Conservation (phyloP, 1,140 invertebrate species). For the Akabosia matsudoensis region DNA sequence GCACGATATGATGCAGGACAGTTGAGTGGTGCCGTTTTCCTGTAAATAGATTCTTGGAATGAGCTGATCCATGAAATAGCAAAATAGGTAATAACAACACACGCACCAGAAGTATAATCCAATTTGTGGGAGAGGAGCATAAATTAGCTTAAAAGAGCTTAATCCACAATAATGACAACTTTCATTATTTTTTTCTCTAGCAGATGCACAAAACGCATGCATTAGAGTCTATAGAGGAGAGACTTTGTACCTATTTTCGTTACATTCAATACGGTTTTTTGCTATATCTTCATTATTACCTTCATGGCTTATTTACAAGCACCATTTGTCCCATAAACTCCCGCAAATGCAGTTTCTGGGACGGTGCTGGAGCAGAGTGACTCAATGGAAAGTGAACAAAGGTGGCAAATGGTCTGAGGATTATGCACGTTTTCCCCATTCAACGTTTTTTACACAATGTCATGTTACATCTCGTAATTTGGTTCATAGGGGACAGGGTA, state of each 20-base stretch:
- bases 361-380: background rate
- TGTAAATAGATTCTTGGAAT: background rate
- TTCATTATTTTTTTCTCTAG: background rate
- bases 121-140: conserved; percentile 11
- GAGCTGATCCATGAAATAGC: background rate
- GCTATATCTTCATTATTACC: too few relatives aligned
- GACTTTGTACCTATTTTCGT: too few relatives aligned
- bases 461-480: background rate
- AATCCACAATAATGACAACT: conserved; percentile 19
- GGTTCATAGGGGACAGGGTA: background rate
- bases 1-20: background rate
- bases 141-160: conserved; percentile 25
- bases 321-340: background rate
- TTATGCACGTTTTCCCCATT: background rate
- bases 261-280: conserved; percentile 1
- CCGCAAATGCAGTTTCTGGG: background rate
- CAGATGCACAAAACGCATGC: background rate
- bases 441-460: background rate
- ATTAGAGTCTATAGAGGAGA: background rate
- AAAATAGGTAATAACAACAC: background rate
- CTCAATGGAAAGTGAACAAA: background rate
- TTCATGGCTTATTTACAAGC: conserved; percentile 20
- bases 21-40: background rate
- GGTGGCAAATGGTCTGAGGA: background rate
- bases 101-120: background rate